Percentiles rank a stretch among this genome's conserved stretches.
phyloP scores from a whole-genome alignment of 2,888 invertebrate genomes.

The Eugnorisma glareosa region DNA sequence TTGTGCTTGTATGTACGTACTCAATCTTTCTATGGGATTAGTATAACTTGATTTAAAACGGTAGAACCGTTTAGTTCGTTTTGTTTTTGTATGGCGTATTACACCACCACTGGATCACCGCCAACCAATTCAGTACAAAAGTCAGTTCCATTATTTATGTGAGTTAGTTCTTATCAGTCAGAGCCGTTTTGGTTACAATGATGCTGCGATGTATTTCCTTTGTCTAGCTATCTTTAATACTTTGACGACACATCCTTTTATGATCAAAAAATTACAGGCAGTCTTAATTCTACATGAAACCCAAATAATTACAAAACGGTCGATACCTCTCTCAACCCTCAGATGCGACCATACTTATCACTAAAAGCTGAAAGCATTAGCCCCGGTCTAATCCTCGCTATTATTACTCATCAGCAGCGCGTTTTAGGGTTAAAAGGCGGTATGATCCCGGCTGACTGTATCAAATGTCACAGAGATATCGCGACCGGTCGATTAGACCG shows the following conservation, averaged over 20 bases:
- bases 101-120: neutral
- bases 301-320: constrained; percentile 16
- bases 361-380: constrained; percentile 66
- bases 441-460: constrained; percentile 82
- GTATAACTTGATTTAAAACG: neutral
- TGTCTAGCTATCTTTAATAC: constrained; percentile 12
- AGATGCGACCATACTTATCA: constrained; percentile 52
- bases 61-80: neutral
- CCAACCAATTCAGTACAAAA: neutral
- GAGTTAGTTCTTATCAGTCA: neutral
- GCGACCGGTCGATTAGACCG: constrained; percentile 78
- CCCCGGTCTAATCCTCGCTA: constrained; percentile 82
- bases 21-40: neutral
- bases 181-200: constrained; percentile 13
- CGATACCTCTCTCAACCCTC: constrained; percentile 23
- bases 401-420: constrained; percentile 83
- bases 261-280: neutral
- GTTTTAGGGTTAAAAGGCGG: constrained; percentile 86
- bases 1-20: too few species aligned
- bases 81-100: neutral
- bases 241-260: neutral
- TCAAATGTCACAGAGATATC: constrained; percentile 86
- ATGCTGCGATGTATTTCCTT: constrained; percentile 7
- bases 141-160: neutral
- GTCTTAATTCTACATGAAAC: neutral